Conservation (phyloP, 2,888 invertebrate genomes). For the Cabera pusaria region DNA sequence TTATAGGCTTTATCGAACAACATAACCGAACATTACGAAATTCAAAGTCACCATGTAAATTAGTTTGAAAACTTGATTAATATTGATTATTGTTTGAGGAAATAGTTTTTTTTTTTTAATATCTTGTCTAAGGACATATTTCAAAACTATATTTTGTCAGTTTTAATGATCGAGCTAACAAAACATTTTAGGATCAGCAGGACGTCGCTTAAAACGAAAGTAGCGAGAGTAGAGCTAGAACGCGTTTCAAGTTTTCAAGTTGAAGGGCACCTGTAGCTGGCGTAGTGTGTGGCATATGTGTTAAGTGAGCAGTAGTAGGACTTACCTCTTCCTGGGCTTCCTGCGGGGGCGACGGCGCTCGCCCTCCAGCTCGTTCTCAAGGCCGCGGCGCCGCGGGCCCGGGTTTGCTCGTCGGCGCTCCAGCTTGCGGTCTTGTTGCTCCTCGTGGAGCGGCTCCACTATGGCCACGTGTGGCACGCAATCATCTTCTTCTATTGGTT, state of each 20-base stretch:
- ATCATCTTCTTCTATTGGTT: constrained; percentile 69
- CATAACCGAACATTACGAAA: too few species aligned
- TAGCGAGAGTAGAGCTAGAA: too few species aligned
- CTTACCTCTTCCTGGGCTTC: constrained; percentile 61
- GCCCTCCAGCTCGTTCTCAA: constrained; percentile 65
- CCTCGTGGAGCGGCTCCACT: constrained; percentile 54
- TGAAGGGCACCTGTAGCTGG: not conserved
- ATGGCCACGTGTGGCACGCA: constrained; percentile 63
- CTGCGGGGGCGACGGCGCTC: constrained; percentile 65
- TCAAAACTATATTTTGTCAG: too few species aligned
- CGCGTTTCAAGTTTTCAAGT: too few species aligned
- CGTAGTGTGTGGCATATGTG: not conserved
- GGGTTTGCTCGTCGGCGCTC: constrained; percentile 55
- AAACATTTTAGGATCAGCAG: too few species aligned
- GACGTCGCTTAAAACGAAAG: too few species aligned
- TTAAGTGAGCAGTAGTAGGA: constrained; percentile 7
- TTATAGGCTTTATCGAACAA: not conserved
- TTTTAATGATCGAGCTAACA: too few species aligned
- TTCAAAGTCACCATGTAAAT: too few species aligned
- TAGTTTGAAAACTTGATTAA: too few species aligned
- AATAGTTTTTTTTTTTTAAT: too few species aligned
- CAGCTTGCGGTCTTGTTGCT: constrained; percentile 60
- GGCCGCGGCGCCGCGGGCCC: constrained; percentile 64
- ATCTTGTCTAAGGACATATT: too few species aligned
- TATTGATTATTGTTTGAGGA: too few species aligned